These are phyloP conservation scores for Rotaria macrura DNA, from an alignment of 2,888 invertebrate species.

Conservation along the genomic window DNA sequence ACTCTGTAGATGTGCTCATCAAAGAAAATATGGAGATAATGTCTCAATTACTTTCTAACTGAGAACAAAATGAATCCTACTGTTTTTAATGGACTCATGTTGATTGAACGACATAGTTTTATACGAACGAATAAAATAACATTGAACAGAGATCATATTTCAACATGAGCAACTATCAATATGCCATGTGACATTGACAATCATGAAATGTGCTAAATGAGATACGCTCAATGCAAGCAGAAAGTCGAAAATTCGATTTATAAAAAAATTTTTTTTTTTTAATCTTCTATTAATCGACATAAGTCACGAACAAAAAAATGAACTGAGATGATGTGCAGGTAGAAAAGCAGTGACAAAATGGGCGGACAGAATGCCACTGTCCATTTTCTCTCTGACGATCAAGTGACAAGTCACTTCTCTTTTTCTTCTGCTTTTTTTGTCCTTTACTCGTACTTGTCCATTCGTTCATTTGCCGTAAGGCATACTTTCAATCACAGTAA, in stretches of 20 bases:
- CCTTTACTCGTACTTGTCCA: neutral
- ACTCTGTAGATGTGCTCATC: neutral
- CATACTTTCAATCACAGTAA: conserved; percentile 8
- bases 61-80: neutral
- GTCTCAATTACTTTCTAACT: neutral
- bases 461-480: neutral
- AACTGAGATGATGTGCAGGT: neutral
- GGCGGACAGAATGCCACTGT: neutral
- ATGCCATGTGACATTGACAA: neutral
- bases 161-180: neutral
- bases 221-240: neutral
- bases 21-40: neutral
- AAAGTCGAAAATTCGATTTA: neutral
- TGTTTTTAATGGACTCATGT: conserved; percentile 3
- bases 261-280: neutral
- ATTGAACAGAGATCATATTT: neutral
- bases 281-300: neutral
- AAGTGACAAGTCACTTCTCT: conserved; percentile 8
- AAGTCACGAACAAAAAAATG: neutral
- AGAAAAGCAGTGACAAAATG: neutral
- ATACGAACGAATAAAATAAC: neutral
- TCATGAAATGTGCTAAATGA: neutral
- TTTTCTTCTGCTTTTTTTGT: neutral
- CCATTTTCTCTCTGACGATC: neutral
- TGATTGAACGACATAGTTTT: neutral